Base-by-base conservation (phyloP, 2,113 vertebrate genomes). In the Lamprotornis superbus region DNA sequence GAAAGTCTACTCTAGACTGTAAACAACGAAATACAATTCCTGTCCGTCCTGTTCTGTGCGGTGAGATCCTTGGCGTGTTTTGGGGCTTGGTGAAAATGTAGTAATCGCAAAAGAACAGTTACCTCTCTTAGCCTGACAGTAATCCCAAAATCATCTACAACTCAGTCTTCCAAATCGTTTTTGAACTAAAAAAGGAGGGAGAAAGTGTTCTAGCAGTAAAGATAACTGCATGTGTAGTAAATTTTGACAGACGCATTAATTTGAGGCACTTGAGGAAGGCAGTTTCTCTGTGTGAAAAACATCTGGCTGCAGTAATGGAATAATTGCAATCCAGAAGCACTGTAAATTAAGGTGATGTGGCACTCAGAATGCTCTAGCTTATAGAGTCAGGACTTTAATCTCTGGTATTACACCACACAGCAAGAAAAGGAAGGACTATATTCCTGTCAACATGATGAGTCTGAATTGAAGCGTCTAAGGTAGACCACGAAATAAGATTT, bases 81-180 rank as follows among this genome's bases (percentile, higher is more conserved):
- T 7, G n/a, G 53, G 50, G n/a, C n/a, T 11, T 15, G 35, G 30
- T 74, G 83, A 10, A 80, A 82, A 23, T 4, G 23, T 37, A 20
- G 60, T 25, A 17, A 33, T 65, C 19, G 0, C 6, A 6, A 46
- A 39, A 44, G 39, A 63, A 22, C 9, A 14, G 37, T 61, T 89
- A 44, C n/a, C 6, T 3, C 0, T 59, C 80, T 89, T 30, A 53
- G 9, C 50, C 2, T 11, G 39, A 3, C 13, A 37, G 21, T n/a
- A 63, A 20, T 60, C 31, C 15, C 10, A 1, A 37, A 52, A 59
- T 67, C 33, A 3, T 25, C 1, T 19, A 0, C n/a, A 17, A 0
- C 24, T 21, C 22, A 4, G 16, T 3, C 8, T 17, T 47, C 30
- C 28, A n/a, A 25, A 28, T 40, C 15, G 31, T 65, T 74, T 27